Conservation (phyloP, 2,888 invertebrate genomes). For the Allygus modestus region DNA sequence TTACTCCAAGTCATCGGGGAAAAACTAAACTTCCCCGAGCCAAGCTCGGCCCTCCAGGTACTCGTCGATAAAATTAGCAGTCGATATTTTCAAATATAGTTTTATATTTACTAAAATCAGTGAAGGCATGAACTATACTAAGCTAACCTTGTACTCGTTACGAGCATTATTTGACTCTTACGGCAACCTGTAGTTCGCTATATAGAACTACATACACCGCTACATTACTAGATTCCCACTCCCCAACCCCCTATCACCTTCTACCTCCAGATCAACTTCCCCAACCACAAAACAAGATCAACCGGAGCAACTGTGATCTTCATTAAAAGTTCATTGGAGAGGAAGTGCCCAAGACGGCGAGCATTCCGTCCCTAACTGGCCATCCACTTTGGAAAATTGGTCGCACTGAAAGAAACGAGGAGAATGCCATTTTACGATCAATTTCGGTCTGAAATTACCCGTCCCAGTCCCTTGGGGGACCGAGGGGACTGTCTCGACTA, state of each 20-base stretch:
- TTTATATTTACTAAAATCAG: too few relatives aligned
- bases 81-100: too few relatives aligned
- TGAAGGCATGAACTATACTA: too few relatives aligned
- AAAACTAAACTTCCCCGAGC: too few relatives aligned
- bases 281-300: constrained; percentile 37
- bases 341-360: constrained; percentile 9
- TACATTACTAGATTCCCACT: too few relatives aligned
- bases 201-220: too few relatives aligned
- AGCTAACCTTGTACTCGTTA: too few relatives aligned
- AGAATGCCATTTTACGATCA: constrained; percentile 42
- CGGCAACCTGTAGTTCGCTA: too few relatives aligned
- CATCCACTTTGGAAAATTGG: constrained; percentile 45
- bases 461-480: constrained; percentile 8
- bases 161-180: too few relatives aligned
- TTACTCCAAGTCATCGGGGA: too few relatives aligned
- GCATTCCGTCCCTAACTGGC: constrained; percentile 33
- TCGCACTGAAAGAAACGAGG: constrained; percentile 29
- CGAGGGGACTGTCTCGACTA: constrained; percentile 32
- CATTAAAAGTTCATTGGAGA: constrained; percentile 36
- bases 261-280: not conserved
- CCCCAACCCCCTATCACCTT: not conserved
- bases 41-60: too few relatives aligned
- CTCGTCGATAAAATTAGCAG: too few relatives aligned
- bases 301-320: constrained; percentile 7
- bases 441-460: constrained; percentile 32